phyloP scores from a whole-genome alignment of 2,113 vertebrate species.

The Scalopus aquaticus region DNA sequence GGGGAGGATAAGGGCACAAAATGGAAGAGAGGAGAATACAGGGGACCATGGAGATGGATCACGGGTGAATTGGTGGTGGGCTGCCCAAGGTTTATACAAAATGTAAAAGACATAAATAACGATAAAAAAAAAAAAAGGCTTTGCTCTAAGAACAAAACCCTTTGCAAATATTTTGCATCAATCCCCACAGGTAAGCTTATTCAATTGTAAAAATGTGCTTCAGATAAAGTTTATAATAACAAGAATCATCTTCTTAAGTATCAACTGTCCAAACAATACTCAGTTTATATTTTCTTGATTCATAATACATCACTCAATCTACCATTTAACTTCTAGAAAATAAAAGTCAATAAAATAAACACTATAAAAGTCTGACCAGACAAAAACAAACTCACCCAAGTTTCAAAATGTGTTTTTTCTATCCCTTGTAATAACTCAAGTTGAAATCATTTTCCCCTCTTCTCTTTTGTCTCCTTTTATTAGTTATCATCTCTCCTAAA shows the following conservation, averaged over 20 bases:
- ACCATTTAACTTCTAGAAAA: constrained; percentile 37
- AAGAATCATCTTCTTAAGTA: constrained; percentile 40
- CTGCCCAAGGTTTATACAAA: too few relatives aligned
- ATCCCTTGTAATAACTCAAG: background rate
- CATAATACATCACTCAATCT: constrained; percentile 7
- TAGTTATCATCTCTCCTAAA: background rate
- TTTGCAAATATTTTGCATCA: constrained; percentile 38
- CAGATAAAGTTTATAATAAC: constrained; percentile 64
- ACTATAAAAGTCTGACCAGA: constrained; percentile 26
- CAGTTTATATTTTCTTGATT: constrained; percentile 40
- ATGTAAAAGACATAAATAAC: too few relatives aligned
- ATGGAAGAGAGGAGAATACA: too few relatives aligned
- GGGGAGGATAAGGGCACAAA: too few relatives aligned
- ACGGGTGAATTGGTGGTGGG: too few relatives aligned
- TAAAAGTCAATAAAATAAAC: constrained; percentile 48
- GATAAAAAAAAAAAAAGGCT: too few relatives aligned
- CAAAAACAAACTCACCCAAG: constrained; percentile 23
- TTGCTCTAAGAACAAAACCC: constrained; percentile 42
- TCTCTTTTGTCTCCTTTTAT: background rate
- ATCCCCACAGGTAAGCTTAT: constrained; percentile 1
- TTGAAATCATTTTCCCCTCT: background rate
- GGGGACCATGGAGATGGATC: too few relatives aligned
- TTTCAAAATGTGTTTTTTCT: background rate
- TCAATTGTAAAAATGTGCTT: constrained; percentile 37
- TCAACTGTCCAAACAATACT: constrained; percentile 60